Evolutionary conservation across 2,113 vertebrate species (phyloP).

Genomic region (Neoarius graeffei): DNA sequence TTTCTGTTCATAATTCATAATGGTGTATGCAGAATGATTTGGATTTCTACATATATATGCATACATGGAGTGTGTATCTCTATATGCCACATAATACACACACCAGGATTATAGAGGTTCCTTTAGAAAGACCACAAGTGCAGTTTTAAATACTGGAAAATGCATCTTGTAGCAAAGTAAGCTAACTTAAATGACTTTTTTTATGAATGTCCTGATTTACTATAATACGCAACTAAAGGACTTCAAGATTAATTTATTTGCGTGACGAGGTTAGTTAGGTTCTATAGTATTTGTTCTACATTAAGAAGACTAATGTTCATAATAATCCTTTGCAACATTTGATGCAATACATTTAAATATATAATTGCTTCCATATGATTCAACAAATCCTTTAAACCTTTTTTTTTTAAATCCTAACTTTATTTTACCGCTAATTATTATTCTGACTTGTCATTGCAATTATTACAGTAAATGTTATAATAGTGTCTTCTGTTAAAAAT

Average conservation of each 20-base stretch:
- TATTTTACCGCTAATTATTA: background rate
- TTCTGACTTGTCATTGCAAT: background rate
- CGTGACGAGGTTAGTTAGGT: background rate
- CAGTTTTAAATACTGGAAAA: background rate
- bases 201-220: background rate
- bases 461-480: background rate
- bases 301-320: background rate
- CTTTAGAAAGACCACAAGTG: background rate
- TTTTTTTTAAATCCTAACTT: background rate
- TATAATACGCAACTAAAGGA: background rate
- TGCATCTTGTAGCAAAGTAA: background rate
- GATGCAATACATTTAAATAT: background rate
- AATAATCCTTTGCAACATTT: background rate
- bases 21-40: background rate
- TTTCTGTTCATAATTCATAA: background rate
- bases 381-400: background rate
- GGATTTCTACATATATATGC: background rate
- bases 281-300: background rate
- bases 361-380: background rate
- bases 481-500: background rate
- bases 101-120: background rate
- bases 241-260: background rate
- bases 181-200: background rate
- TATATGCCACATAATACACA: background rate
- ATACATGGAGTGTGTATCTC: background rate